Evolutionary conservation across 2,888 invertebrate species (phyloP), one percentile per base, ranked within the genome.

Genomic region (Lypha dubia): DNA sequence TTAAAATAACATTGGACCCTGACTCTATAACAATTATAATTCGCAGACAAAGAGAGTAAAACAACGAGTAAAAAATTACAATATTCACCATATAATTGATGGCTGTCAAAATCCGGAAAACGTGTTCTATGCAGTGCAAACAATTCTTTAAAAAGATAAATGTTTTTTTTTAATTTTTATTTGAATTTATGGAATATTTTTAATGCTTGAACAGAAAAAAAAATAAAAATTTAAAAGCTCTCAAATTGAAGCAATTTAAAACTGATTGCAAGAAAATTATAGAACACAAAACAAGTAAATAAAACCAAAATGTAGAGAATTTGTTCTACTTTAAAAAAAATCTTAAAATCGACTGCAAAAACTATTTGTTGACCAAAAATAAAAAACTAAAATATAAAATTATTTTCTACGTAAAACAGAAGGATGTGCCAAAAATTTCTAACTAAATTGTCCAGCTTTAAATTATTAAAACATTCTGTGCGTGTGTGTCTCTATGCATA

Each of bases 81-180:
- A 71, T 51, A 62, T 63, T 35, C 63, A 32, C 9, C 5, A 32
- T 44, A 74, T 68, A 83, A 75, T 79, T 74, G 83, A 83, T 83
- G 70, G 41, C 73, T 83, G 79, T 79, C 79, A 79, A 79, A 83
- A 68, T 60, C 56, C 51, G 35, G 74, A 62, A 83, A 60, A 68
- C 76, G 65, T 77, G 73, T 53, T 68, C 62, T 32, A 68, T 44
- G 41, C 51, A 75, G 35, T 65, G 49, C 60, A 46, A 62, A 63
- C 28, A n/a, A 71, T 79, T 38, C 38, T 71, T 53, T 22, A 17
- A 13, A 63, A n/a, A 63, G 17, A 58, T 1, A 60, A 60, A 38
- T 6, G n/a, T n/a, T 20, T 4, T 38, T 49, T 2, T 0, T 3
- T 3, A 17, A 28, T 28, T 46, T 17, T 20, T 6, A 17, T 46